Evolutionary conservation across 1,140 invertebrate species (phyloP), one percentile per base, ranked within the genome.

Genomic region (Arion vulgaris): DNA sequence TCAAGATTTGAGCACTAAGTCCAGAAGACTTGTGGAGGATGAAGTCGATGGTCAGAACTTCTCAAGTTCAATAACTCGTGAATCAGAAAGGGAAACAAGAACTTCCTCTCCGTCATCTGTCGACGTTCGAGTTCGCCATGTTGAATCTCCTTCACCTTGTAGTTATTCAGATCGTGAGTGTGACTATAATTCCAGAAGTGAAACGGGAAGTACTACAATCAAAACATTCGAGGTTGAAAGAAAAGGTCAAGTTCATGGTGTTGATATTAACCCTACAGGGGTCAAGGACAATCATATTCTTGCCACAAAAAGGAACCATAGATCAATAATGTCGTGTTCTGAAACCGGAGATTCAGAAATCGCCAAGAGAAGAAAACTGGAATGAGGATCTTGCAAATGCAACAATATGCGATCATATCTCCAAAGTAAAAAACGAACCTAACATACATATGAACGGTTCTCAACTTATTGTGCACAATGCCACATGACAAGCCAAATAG

Each of bases 1-100:
- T 9, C 73, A 75, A 34, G 73, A 75, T 34, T 53, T 75, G 28
- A 75, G 73, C 45, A n/a, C 36, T 9, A 75, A 75, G 45, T 11
- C 36, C 4, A 72, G 71, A 38, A 45, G 28, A 23, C 11, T n/a
- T 72, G 4, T 41, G 11, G 71, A 45, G 38, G 71, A 7, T 9
- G 36, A 39, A 19, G 1, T 4, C 1, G 41, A 38, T 9, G 11
- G 41, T 41, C 41, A 19, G 15, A 5, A 4, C 17, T 41, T 26
- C 15, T 15, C 4, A 0, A 72, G 28, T 72, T 41, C 71, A 72
- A 38, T 28, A 23, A 0, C 26, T 41, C 7, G 2, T 72, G 11
- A 5, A 13, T 9, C 28, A 36, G 68, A 38, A 38, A 34, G 13
- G 1, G 28, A 36, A 38, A 39, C 71, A 1, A 72, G 11, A 26